Evolutionary conservation across 2,113 vertebrate genomes (phyloP), one percentile per base, ranked within the genome.

Genomic region (Dendrocopos noguchii): DNA sequence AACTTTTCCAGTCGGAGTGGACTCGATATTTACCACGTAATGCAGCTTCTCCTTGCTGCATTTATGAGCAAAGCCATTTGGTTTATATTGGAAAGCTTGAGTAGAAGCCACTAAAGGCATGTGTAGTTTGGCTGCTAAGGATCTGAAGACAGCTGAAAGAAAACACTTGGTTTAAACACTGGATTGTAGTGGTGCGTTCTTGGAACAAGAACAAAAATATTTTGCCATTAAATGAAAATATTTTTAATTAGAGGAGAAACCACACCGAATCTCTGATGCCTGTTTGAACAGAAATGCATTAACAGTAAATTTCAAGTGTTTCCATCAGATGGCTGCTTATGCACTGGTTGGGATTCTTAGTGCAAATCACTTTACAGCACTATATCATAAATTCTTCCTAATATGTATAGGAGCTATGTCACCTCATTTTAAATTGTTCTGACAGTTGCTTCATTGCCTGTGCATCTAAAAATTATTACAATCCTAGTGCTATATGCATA

Each of bases 171-270:
- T 34, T 85, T 83, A 75, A 94, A 82, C 44, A 78, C n/a, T 85
- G 91, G 44, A 53, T 87, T 92, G 56, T 57, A 83, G 65, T 80
- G 53, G 39, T 79, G 27, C 93, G 61, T 75, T 89, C 89, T 75
- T 94, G 87, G 82, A 95, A 85, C 29, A 85, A 85, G 87, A 92
- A 92, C 68, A 91, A 94, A 93, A 94, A 95, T 96, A 94, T 91
- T 87, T 91, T 94, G 20, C 53, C 57, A 74, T 71, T 91, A 53
- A 92, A 95, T 71, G 14, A 92, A 96, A 95, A 93, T 93, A 94
- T 94, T 93, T 93, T 82, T 96, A 92, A 87, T 89, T 92, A 68
- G 33, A 74, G 24, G 55, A 89, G 57, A 93, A 90, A 89, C 31
- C 53, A 78, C 42, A 33, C 61, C 57, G 81, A 82, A 52, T 66